phyloP scores from a whole-genome alignment of 2,797 vertebrate species.

The Mastacembelus armatus region DNA sequence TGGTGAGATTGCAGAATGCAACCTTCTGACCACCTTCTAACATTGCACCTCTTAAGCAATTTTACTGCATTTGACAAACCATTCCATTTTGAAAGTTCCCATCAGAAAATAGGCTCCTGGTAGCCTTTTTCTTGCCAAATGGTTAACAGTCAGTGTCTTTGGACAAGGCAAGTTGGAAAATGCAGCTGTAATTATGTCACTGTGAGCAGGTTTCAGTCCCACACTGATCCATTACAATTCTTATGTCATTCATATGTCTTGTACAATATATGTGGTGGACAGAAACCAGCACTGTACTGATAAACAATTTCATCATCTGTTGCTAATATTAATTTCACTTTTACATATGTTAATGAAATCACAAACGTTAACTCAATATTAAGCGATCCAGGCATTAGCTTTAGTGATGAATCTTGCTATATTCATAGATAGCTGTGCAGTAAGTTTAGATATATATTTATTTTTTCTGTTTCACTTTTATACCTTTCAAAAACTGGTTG shows the following conservation, averaged over 20 bases:
- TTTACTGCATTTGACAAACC: slow-evolving; percentile 81
- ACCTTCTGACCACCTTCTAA: too few relatives aligned
- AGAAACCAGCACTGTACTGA: slow-evolving; percentile 25
- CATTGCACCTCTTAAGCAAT: slow-evolving; percentile 58
- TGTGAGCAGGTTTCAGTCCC: slow-evolving; percentile 22
- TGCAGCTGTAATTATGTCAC: slow-evolving; percentile 10
- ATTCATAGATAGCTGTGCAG: slow-evolving; percentile 14
- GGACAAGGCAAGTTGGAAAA: slow-evolving; percentile 29
- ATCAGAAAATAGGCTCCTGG: slow-evolving; percentile 53
- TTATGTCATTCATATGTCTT: slow-evolving; percentile 5
- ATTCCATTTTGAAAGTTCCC: slow-evolving; percentile 86
- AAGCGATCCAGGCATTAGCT: slow-evolving; percentile 18
- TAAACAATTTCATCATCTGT: not conserved
- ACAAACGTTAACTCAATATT: slow-evolving; percentile 12
- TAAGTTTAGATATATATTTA: slow-evolving; percentile 12
- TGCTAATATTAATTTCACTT: slow-evolving; percentile 10
- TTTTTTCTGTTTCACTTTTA: slow-evolving; percentile 43
- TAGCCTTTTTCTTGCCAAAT: slow-evolving; percentile 36
- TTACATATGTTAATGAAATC: not conserved
- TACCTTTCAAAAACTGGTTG: slow-evolving; percentile 32
- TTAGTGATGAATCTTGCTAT: not conserved
- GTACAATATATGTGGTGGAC: slow-evolving; percentile 1
- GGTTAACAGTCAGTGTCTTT: slow-evolving; percentile 37
- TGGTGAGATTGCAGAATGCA: too few relatives aligned
- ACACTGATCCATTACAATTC: slow-evolving; percentile 2